Evolutionary conservation across 2,888 invertebrate species (phyloP), one percentile per base, ranked within the genome.

Genomic region (Acleris sparsana): DNA sequence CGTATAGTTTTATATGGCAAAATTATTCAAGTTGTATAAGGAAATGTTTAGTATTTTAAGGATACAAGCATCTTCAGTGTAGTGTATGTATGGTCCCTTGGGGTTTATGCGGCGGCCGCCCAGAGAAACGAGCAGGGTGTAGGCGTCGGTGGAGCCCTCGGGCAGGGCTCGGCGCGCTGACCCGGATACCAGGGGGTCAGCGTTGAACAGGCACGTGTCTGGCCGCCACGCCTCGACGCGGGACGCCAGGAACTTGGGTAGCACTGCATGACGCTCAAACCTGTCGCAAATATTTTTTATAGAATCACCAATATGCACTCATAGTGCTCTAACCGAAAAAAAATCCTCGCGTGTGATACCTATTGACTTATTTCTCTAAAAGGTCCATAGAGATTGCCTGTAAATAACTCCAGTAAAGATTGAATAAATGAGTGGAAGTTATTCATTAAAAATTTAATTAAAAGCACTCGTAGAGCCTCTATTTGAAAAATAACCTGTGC

Each of bases 51-150:
- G 2, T 20, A 16, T 39, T 33, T 6, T 6, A 89, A 96, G 96
- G 97, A 97, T 97, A 99, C 99, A 99, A 73, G 96, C 96, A 76
- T 98, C 98, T 93, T 99, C 98, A 48, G 97, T 98, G 83, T 99
- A 99, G 43, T 97, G 96, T 64, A 97, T 93, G 66, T 96, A 93
- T 1, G 95, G 95, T 61, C 96, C 94, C 4, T 94, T 94, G 55
- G 95, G 94, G 60, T 95, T 94, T 17, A 96, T 87, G 78, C 94
- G 94, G 77, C 97, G 97, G n/a, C 98, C 98, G 75, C 96, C 97
- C 92, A 98, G 95, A 11, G 99, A 99, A 0, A 97, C 97, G 81
- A 98, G 96, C 75, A 98, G 88, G 0, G 97, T 96, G 88, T 99
- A 99, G 64, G 97, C 96, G 86, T 98, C 92, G 1, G 84, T 77